Evolutionary conservation across 2,888 invertebrate genomes (phyloP), one percentile per base, ranked within the genome.

Genomic region (Ochlodes sylvanus): DNA sequence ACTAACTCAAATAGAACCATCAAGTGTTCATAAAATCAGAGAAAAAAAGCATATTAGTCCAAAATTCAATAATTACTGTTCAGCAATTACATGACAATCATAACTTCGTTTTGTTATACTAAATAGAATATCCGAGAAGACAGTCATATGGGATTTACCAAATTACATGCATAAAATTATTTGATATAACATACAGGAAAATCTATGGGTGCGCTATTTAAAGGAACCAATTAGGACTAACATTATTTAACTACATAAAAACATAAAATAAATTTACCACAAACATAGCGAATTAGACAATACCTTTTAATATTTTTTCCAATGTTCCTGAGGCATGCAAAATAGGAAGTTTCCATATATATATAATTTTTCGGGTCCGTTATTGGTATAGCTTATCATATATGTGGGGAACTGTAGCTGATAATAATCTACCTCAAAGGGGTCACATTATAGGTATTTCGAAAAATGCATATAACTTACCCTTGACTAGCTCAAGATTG

Each of bases 401-500:
- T 73, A 72, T 75, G 74, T 79, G 77, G 78, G 73, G 78, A 72
- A 76, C 71, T 77, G 77, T 85, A 88, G 88, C 87, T 78, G 73
- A 79, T 68, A 52, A 74, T 75, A 52, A 74, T 75, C 69, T 74
- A 76, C 73, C 79, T 81, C 76, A 79, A 68, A 79, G 83, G 84
- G 80, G 50, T 71, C 44, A 56, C 21, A 27, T 27, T 21, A 54
- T 32, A n/a, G 27, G 27, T 54, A 12, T 14, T 41, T 27, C 4
- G 9, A 57, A 42, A 63, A 15, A 34, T 42, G 44, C 14, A 70
- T 52, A 69, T 63, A 63, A 81, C 90, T 89, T 77, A 98, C 98
- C 97, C 95, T 98, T 98, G 71, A 98, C 98, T 79, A 97, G 97
- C 92, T 98, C 98, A 84, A 98, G 92, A 89, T 98, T 98, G 62